Conservation (phyloP, 1,140 invertebrate species). For the Drosophila bipectinata region DNA sequence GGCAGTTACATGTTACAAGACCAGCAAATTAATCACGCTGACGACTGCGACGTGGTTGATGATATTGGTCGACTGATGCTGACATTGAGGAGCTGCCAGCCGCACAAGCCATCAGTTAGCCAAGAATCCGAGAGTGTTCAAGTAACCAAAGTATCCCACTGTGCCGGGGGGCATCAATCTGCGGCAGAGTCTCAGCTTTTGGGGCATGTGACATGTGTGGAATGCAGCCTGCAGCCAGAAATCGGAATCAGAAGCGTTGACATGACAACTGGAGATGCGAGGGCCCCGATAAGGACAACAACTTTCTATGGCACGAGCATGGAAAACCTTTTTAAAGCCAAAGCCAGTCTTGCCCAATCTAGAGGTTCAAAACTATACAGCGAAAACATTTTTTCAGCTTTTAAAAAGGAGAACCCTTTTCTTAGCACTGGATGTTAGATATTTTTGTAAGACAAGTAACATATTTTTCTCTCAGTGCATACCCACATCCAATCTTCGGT, state of each 20-base stretch:
- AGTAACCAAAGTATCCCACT: conserved; percentile 36
- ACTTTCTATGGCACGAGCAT: conserved; percentile 77
- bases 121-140: neutral
- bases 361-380: neutral
- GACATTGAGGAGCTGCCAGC: conserved; percentile 78
- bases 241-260: conserved; percentile 81
- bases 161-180: conserved; percentile 59
- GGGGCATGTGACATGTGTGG: conserved; percentile 60
- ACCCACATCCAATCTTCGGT: conserved; percentile 45
- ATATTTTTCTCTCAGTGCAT: conserved; percentile 9
- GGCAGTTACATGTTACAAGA: conserved; percentile 66
- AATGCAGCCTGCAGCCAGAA: conserved; percentile 68
- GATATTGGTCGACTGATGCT: conserved; percentile 81
- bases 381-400: neutral
- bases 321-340: conserved; percentile 73
- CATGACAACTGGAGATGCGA: conserved; percentile 79
- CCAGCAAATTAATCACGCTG: conserved; percentile 78
- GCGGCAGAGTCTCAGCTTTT: conserved; percentile 38
- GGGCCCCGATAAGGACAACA: conserved; percentile 59
- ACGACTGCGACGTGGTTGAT: conserved; percentile 78
- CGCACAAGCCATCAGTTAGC: conserved; percentile 71
- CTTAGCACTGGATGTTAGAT: neutral
- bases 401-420: neutral
- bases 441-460: neutral
- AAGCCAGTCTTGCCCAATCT: conserved; percentile 33